Evolutionary conservation across 2,888 invertebrate genomes (phyloP).

Genomic region (Drosophila pegasa): DNA sequence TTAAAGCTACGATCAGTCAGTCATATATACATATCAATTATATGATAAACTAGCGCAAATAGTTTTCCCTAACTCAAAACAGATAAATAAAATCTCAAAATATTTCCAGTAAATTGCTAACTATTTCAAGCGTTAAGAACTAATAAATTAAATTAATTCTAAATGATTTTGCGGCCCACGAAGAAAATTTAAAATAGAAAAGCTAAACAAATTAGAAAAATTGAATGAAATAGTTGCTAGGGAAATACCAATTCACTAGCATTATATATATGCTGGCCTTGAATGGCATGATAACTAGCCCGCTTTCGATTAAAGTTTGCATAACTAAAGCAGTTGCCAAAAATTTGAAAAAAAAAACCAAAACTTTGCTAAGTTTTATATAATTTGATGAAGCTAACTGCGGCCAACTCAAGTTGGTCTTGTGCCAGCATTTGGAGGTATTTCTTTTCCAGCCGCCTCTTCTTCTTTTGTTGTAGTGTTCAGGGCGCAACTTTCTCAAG

Average conservation of each 20-base stretch:
- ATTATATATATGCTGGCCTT: conserved; percentile 18
- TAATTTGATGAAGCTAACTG: conserved; percentile 21
- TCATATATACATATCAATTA: neutral
- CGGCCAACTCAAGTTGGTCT: conserved; percentile 27
- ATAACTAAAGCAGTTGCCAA: neutral
- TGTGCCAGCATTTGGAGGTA: conserved; percentile 27
- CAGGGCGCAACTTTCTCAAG: conserved; percentile 54
- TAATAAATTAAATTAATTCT: conserved; percentile 22
- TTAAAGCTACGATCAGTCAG: no score
- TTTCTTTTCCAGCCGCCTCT: neutral
- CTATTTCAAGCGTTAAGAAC: conserved; percentile 4
- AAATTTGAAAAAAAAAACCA: neutral
- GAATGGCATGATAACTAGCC: conserved; percentile 11
- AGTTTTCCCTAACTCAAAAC: neutral
- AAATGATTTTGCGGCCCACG: conserved; percentile 7
- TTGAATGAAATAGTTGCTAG: neutral
- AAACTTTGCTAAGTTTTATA: conserved; percentile 26
- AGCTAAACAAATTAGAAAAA: neutral
- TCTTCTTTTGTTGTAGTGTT: neutral
- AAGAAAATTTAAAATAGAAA: conserved; percentile 21
- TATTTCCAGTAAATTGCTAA: conserved; percentile 14
- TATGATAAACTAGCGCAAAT: neutral
- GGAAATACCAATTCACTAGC: conserved; percentile 7
- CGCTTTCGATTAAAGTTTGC: neutral
- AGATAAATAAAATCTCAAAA: neutral